Evolutionary conservation across 2,113 vertebrate genomes (phyloP), one percentile per base, ranked within the genome.

Genomic region (Myrmecophaga tridactyla): DNA sequence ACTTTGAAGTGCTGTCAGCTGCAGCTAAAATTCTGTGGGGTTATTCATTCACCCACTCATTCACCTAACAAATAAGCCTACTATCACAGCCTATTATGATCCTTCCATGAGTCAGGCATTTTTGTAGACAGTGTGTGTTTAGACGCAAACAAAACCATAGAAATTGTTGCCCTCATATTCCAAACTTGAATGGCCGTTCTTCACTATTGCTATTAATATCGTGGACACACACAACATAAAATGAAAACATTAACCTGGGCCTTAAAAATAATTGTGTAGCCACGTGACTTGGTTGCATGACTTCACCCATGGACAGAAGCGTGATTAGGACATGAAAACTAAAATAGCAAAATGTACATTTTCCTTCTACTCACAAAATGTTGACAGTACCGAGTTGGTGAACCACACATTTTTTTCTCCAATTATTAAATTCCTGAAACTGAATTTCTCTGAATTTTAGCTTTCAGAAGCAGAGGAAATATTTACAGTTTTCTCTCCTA

Each of bases 271-370:
- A 78, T 48, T 8, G 3, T 58, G 4, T 86, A 39, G 60, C 53
- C 92, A 46, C 17, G 23, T 65, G n/a, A 75, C 31, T 56, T 75
- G 43, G 56, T 60, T 36, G 13, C 13, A 80, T 89, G 89, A 88
- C 62, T 51, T 90, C 48, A 14, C 29, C 69, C 27, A 0, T 56
- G 36, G 67, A 51, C 25, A 46, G 46, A 56, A 85, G 86, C 77
- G 89, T 94, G 95, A 62, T 0, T 90, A 77, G n/a, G 9, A 88
- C 4, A 4, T 23, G 53, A 84, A 70, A 90, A 94, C 82, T 95
- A 82, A 95, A 92, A 90, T 93, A 63, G 90, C 73, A 90, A 86
- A 94, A 86, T 41, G 15, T 69, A 12, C 29, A 36, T 82, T 92
- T 73, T 77, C 17, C 60, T 73, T 82, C 36, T 82, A 76, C 56